phyloP scores from a whole-genome alignment of 2,888 invertebrate genomes.

The Agonopterix alstromeriana region DNA sequence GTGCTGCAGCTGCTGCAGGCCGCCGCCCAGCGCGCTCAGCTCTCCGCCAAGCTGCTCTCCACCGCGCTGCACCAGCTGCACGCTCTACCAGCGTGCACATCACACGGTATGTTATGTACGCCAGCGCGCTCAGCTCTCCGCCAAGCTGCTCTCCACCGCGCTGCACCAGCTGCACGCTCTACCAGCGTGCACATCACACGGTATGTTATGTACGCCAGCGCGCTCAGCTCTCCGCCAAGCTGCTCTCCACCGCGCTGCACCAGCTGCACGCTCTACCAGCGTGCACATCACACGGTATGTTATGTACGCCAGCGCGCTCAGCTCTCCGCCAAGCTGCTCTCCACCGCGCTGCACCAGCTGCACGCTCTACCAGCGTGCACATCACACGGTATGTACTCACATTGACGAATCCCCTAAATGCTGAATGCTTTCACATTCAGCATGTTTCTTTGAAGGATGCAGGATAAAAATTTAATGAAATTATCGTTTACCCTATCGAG shows the following conservation, averaged over 20 bases:
- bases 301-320: conserved; percentile 18
- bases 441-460: too few relatives aligned
- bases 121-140: conserved; percentile 29
- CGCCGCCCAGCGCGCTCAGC: conserved; percentile 20
- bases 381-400: too few relatives aligned
- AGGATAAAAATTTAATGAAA: too few relatives aligned
- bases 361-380: conserved; percentile 38
- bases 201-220: conserved; percentile 21
- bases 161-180: conserved; percentile 45
- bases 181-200: conserved; percentile 48
- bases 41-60: conserved; percentile 46
- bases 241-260: conserved; percentile 41
- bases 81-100: conserved; percentile 43
- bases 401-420: too few relatives aligned
- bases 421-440: too few relatives aligned
- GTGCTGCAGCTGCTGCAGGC: conserved; percentile 36
- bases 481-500: too few relatives aligned
- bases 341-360: conserved; percentile 44
- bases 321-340: conserved; percentile 44
- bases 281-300: conserved; percentile 47
- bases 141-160: conserved; percentile 46
- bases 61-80: conserved; percentile 45
- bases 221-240: conserved; percentile 39
- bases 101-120: conserved; percentile 31
- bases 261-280: conserved; percentile 46